Percentiles rank a stretch among this genome's conserved stretches.
phyloP scores from a whole-genome alignment of 2,888 invertebrate genomes.

The Nemurella pictetii region DNA sequence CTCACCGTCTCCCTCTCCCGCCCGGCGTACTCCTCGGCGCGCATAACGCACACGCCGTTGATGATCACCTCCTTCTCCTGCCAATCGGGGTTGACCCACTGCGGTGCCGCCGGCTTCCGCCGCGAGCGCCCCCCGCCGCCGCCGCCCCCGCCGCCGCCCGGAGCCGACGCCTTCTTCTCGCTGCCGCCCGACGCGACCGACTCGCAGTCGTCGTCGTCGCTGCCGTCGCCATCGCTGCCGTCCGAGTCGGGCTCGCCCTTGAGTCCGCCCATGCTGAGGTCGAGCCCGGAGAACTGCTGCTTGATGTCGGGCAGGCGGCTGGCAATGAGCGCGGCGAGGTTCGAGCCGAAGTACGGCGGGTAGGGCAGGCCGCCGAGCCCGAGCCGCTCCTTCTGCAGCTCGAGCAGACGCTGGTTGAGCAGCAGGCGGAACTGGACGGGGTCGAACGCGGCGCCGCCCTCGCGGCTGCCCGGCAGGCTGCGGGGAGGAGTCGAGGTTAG shows the following conservation, averaged over 20 bases:
- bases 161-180: constrained; percentile 44
- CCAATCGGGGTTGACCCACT: constrained; percentile 97
- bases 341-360: constrained; percentile 75
- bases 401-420: constrained; percentile 84
- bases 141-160: constrained; percentile 41
- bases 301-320: constrained; percentile 69
- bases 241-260: constrained; percentile 76
- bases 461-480: constrained; percentile 39
- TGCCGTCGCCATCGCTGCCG: constrained; percentile 78
- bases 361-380: constrained; percentile 73
- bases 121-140: constrained; percentile 62
- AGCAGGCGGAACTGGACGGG: constrained; percentile 89
- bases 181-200: constrained; percentile 49
- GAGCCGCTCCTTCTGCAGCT: constrained; percentile 83
- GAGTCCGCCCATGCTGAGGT: constrained; percentile 83
- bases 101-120: constrained; percentile 93
- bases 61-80: constrained; percentile 80
- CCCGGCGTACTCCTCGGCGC: constrained; percentile 68
- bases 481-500: constrained; percentile 13
- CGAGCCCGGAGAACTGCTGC: constrained; percentile 82
- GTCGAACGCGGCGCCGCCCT: constrained; percentile 71
- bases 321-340: constrained; percentile 75
- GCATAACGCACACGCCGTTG: constrained; percentile 92
- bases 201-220: constrained; percentile 64
- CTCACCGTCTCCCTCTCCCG: constrained; percentile 62